Evolutionary conservation across 2,888 invertebrate genomes (phyloP), one percentile per base, ranked within the genome.

Genomic region (Helleia helle): DNA sequence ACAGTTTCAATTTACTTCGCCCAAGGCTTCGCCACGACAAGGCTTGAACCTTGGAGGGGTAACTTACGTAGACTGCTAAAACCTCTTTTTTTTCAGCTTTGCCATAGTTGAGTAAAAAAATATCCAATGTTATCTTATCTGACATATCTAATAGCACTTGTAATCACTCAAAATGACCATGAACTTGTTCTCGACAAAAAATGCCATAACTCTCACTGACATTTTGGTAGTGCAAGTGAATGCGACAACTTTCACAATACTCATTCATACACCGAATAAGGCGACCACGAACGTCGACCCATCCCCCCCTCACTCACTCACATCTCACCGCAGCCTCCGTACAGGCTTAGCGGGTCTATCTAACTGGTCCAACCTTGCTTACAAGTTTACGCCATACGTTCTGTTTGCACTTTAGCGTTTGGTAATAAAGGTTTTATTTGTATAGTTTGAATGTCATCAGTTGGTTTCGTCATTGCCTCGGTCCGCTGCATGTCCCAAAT

Each of bases 401-500:
- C 22, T 3, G 22, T 5, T 5, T 22, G 47, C 38, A 51, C 54
- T 47, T 44, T 64, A 57, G 1, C 0, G 0, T 40, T 42, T 46
- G 14, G 48, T 38, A 41, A 49, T 62, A 69, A 49, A 54, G 55
- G 43, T 52, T 50, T 48, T 52, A 55, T 59, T 69, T 46, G 53
- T 47, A 47, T 55, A 50, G 13, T 46, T 18, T 26, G 47, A n/a
- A 42, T 44, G 46, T 36, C 55, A 57, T 58, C 59, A 54, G 61
- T 52, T 49, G 27, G 53, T 74, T 65, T 62, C 59, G 65, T 58
- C 66, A 74, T 49, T 47, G 58, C 54, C 51, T 53, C 61, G 71
- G 59, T 66, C 54, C 58, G 65, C 58, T 62, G 59, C 56, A 25
- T 71, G 75, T 60, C 68, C 77, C 62, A 69, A 73, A 77, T 77